These are phyloP conservation scores for Octonoba sinensis DNA, from an alignment of 2,888 invertebrate genomes.

Conservation along the genomic window DNA sequence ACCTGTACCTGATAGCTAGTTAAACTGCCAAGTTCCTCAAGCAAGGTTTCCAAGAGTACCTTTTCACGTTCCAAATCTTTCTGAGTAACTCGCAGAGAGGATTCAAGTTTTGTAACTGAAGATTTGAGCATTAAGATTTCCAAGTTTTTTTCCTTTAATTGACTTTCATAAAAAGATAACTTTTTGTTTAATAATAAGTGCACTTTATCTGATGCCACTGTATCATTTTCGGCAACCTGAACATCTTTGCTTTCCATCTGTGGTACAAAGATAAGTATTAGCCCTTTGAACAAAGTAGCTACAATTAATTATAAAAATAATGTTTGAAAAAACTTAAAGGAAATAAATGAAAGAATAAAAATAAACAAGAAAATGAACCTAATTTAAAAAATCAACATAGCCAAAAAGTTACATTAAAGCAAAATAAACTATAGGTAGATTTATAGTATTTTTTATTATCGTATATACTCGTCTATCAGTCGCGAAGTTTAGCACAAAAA, in stretches of 20 bases:
- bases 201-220: conserved; percentile 13
- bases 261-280: conserved; percentile 19
- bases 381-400: neutral
- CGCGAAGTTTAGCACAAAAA: too few relatives aligned
- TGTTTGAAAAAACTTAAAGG: too few relatives aligned
- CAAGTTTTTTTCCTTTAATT: conserved; percentile 38
- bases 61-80: conserved; percentile 42
- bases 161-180: conserved; percentile 21
- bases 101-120: conserved; percentile 26
- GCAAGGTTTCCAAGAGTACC: conserved; percentile 50
- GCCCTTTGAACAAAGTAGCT: neutral
- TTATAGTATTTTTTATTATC: too few relatives aligned
- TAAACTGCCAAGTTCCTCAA: conserved; percentile 53
- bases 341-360: neutral
- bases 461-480: too few relatives aligned
- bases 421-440: too few relatives aligned
- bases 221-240: too few relatives aligned
- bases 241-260: conserved; percentile 22
- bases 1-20: conserved; percentile 59
- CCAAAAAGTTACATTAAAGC: too few relatives aligned
- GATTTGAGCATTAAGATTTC: conserved; percentile 32
- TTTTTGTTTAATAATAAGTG: conserved; percentile 12
- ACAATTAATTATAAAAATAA: neutral
- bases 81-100: conserved; percentile 19
- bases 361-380: neutral